A percentile compares a stretch with the other conserved stretches of the same genome.
Evolutionary conservation across 1,140 invertebrate species (phyloP).

Genomic region (Drosophila orosa): DNA sequence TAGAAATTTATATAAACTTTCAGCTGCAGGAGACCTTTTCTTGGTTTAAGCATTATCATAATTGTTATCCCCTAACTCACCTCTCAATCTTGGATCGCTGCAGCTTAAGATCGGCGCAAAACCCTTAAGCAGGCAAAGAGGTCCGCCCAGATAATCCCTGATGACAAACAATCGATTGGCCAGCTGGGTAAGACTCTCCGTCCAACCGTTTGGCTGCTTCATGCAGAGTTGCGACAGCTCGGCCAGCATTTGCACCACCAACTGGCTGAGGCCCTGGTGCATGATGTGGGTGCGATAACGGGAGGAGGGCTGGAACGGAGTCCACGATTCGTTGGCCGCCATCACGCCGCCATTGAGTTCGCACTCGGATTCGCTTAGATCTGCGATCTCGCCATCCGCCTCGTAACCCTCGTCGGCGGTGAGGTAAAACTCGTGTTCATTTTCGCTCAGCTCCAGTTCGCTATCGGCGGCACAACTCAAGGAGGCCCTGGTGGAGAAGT

Average conservation of each 20-base stretch:
- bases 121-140: slow-evolving; percentile 73
- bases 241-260: slow-evolving; percentile 80
- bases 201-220: slow-evolving; percentile 74
- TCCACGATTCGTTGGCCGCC: slow-evolving; percentile 65
- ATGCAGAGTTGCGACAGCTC: slow-evolving; percentile 72
- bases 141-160: slow-evolving; percentile 74
- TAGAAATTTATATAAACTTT: too few species aligned
- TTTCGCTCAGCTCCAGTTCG: slow-evolving; percentile 77
- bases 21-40: too few species aligned
- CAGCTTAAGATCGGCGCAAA: slow-evolving; percentile 69
- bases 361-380: slow-evolving; percentile 70
- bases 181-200: slow-evolving; percentile 73
- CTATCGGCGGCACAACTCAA: slow-evolving; percentile 76
- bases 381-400: slow-evolving; percentile 79
- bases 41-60: too few species aligned
- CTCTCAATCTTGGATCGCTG: slow-evolving; percentile 69
- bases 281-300: slow-evolving; percentile 74
- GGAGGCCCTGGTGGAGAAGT: slow-evolving; percentile 74
- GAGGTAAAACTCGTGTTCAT: slow-evolving; percentile 75
- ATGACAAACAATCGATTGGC: slow-evolving; percentile 77
- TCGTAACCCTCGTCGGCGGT: slow-evolving; percentile 83
- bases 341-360: slow-evolving; percentile 48
- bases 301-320: slow-evolving; percentile 75
- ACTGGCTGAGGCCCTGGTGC: slow-evolving; percentile 75
- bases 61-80: slow-evolving; percentile 32